Base-by-base conservation (phyloP, 2,113 vertebrate genomes). In the Ancistrus triradiatus region DNA sequence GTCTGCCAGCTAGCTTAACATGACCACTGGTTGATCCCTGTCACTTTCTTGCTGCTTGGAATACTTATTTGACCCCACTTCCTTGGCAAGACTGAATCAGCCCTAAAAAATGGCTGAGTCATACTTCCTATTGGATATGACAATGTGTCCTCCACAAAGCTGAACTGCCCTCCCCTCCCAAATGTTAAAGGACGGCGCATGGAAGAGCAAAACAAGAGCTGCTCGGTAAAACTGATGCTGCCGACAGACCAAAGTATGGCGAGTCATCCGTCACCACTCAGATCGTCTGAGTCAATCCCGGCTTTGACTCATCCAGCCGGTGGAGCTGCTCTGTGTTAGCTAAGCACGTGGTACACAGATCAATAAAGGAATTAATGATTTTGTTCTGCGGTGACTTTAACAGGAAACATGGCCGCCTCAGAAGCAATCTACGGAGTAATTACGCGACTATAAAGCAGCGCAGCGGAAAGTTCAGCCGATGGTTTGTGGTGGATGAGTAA, bases 101-200 rank as follows among this genome's bases (percentile, higher is more conserved):
- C 78, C 77, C 72, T 60, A 56, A 89, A 81, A 82, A 87, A 89
- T 56, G 57, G 66, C 81, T 88, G 88, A 90, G 74, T 90, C 88
- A 89, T 81, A 85, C 86, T 88, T 88, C 87, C 88, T 90, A 78
- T 82, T 88, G 87, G 84, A 89, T 80, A 77, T 85, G 85, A 87
- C 85, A 83, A 53, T 64, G 79, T 81, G 86, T 88, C 87, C 83
- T 88, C 77, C 70, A 71, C 72, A 74, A 63, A 66, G 68, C 58
- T 63, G 71, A 68, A 73, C 75, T 78, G 72, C 73, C 44, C 49
- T 48, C 68, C 51, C 31, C 67, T 75, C 24, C 69, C 52, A 43
- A 58, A 71, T 62, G 48, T 77, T 56, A 69, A 80, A 69, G 72
- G 50, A 73, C 43, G 50, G 58, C 7, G 57, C 80, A 78, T 73